Conservation (phyloP, 2,113 vertebrate genomes). For the Formicarius rufipectus region DNA sequence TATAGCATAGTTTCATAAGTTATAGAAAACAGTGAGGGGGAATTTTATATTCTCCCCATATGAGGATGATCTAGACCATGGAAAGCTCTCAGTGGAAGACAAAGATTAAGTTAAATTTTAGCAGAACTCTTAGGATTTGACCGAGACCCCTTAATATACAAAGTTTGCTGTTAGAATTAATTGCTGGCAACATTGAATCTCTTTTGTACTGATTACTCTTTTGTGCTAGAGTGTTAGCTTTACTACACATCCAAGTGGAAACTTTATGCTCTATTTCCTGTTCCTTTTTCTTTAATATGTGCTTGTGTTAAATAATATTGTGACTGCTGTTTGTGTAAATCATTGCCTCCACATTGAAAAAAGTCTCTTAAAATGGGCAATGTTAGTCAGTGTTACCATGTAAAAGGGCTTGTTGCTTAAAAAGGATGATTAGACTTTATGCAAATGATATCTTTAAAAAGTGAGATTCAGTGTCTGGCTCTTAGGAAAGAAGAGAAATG, state of each 20-base stretch:
- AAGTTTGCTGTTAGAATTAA: conserved; percentile 43
- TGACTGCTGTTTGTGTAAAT: neutral
- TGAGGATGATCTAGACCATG: neutral
- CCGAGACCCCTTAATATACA: neutral
- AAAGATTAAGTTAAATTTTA: conserved; percentile 52
- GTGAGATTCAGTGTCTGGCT: neutral
- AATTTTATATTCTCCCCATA: neutral
- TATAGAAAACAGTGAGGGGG: neutral
- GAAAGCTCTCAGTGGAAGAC: conserved; percentile 19
- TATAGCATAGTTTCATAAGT: neutral
- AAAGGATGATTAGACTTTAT: neutral
- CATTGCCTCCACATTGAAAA: rapidly evolving
- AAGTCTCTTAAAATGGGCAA: neutral
- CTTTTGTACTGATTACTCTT: conserved; percentile 35
- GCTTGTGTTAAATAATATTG: neutral
- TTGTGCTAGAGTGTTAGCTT: neutral
- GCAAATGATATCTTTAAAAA: neutral
- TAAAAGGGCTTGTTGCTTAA: neutral
- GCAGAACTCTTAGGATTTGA: conserved; percentile 44
- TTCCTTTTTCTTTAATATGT: neutral
- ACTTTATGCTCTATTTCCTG: neutral
- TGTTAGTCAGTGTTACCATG: rapidly evolving
- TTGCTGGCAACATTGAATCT: conserved; percentile 49
- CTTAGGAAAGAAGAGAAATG: neutral
- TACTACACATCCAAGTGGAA: neutral